Base-by-base conservation (phyloP, 2,113 vertebrate genomes). In the Brachirus orientalis region DNA sequence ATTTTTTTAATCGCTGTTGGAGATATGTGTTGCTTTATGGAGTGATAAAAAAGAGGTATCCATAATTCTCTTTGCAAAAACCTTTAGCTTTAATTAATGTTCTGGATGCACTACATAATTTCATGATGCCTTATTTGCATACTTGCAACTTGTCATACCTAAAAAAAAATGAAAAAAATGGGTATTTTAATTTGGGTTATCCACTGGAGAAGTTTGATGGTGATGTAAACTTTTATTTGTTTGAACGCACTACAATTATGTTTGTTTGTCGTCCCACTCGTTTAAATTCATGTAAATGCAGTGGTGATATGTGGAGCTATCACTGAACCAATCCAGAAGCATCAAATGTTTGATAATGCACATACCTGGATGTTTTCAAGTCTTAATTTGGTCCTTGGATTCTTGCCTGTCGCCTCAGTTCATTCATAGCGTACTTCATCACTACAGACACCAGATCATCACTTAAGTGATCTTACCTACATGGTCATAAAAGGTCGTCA, bases 271-370 rank as follows among this genome's bases (percentile, higher is more conserved):
- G 13, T 14, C 41, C 28, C 20, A 17, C 36, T 19, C 10, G 12
- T 59, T 43, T 35, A 16, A 19, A 41, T 58, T 74, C 8, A 63
- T 51, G 46, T 10, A 37, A 38, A 62, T 43, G 12, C 33, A 33
- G 1, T 1, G 4, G 10, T 55, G 46, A 54, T 59, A 47, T 58
- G 45, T 54, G 10, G n/a, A 60, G n/a, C n/a, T n/a, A n/a, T n/a
- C n/a, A n/a, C n/a, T n/a, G n/a, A n/a, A n/a, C n/a, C n/a, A n/a
- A n/a, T n/a, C n/a, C n/a, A n/a, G n/a, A n/a, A n/a, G n/a, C n/a
- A n/a, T n/a, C n/a, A n/a, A n/a, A n/a, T n/a, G n/a, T n/a, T n/a
- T n/a, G n/a, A n/a, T n/a, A n/a, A n/a, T n/a, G n/a, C n/a, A n/a
- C n/a, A n/a, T n/a, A n/a, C n/a, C n/a, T n/a, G n/a, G n/a, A n/a